Conservation (phyloP, 2,113 vertebrate genomes). For the Acrocephalus arundinaceus region DNA sequence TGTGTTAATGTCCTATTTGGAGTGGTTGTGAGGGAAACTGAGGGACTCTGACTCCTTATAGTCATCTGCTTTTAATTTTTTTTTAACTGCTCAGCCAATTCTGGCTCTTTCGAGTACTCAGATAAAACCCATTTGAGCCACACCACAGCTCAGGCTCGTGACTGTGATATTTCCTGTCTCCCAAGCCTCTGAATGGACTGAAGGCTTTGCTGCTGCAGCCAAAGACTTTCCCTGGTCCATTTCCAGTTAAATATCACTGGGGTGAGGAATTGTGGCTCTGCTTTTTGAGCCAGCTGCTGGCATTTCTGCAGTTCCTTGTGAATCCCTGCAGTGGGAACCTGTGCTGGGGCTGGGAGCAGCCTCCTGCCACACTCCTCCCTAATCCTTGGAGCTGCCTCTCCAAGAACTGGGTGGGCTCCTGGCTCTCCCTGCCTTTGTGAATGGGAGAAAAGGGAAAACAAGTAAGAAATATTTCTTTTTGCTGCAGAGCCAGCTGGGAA, state of each 20-base stretch:
- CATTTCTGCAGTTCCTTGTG: neutral
- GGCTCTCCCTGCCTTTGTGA: neutral
- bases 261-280: fast-evolving
- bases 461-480: neutral
- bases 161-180: neutral
- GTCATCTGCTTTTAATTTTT: fast-evolving
- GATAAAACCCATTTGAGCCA: neutral
- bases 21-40: neutral
- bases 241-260: neutral
- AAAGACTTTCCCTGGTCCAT: neutral
- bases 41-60: neutral
- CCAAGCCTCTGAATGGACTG: neutral
- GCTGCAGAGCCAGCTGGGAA: neutral
- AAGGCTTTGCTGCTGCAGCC: neutral
- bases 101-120: neutral
- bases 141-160: neutral
- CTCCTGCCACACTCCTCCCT: neutral
- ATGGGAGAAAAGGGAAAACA: neutral
- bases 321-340: neutral
- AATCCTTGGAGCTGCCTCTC: neutral
- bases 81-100: neutral
- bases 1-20: neutral
- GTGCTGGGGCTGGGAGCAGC: neutral
- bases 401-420: neutral
- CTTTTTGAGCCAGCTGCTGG: neutral